Evolutionary conservation across 2,797 vertebrate species (phyloP).

Genomic region (Ateles fusciceps): DNA sequence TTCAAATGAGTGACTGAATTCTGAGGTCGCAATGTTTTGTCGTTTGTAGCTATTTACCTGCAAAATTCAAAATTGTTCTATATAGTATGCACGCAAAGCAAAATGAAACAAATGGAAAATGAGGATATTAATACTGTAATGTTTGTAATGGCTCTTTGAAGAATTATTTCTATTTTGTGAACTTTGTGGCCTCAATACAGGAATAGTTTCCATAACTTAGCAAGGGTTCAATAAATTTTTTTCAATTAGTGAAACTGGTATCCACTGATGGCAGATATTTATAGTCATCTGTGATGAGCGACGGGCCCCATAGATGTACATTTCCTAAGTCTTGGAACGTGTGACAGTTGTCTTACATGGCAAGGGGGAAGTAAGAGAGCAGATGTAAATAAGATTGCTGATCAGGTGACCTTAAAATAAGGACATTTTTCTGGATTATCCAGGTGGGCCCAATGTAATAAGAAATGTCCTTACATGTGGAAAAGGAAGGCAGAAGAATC

Average conservation of each 20-base stretch:
- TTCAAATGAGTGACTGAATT: not conserved
- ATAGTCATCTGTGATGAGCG: not conserved
- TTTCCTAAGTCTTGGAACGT: not conserved
- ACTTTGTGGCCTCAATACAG: not conserved
- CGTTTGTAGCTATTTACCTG: not conserved
- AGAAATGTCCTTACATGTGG: not conserved
- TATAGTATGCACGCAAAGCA: not conserved
- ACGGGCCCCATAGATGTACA: no score
- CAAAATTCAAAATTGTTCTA: not conserved
- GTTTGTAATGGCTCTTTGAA: not conserved
- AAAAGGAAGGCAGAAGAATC: not conserved
- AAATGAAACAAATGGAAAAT: not conserved
- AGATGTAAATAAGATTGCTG: not conserved
- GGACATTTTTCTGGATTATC: not conserved
- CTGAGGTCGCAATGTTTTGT: not conserved
- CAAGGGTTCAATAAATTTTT: not conserved
- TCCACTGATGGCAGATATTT: not conserved
- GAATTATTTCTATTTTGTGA: not conserved
- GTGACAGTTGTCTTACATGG: not conserved
- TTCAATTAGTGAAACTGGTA: not conserved
- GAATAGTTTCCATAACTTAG: not conserved
- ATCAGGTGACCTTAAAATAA: not conserved
- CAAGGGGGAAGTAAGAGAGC: not conserved
- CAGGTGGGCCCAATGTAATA: not conserved
- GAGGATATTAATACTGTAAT: not conserved